Conservation (phyloP, 2,113 vertebrate genomes). For the Paedocypris sp. region DNA sequence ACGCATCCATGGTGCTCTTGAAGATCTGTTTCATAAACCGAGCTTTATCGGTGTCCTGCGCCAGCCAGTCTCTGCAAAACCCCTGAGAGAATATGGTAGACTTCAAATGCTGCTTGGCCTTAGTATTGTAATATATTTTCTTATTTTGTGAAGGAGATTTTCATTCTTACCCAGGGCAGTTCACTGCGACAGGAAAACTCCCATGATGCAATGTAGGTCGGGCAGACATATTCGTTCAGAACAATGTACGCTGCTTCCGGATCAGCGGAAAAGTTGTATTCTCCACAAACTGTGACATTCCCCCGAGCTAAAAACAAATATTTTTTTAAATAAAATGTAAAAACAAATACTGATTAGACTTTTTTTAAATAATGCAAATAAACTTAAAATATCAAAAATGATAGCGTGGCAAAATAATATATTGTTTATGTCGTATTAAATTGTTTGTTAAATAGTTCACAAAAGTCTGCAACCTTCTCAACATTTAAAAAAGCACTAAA, state of each 20-base stretch:
- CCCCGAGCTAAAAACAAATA: constrained; percentile 51
- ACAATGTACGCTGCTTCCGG: constrained; percentile 69
- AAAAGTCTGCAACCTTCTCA: no score
- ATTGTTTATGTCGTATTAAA: no score
- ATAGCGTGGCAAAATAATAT: no score
- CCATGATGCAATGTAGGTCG: constrained; percentile 64
- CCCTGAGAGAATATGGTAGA: constrained; percentile 43
- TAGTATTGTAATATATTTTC: background rate
- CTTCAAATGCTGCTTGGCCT: no score
- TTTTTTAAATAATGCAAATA: no score
- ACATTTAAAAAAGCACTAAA: no score
- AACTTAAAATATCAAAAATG: no score
- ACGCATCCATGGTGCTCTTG: constrained; percentile 39
- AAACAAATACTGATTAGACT: no score
- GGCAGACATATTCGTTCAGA: constrained; percentile 60
- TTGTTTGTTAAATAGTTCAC: no score
- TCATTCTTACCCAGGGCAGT: constrained; percentile 58
- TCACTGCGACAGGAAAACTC: constrained; percentile 61
- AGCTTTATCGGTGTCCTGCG: constrained; percentile 60
- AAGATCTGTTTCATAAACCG: constrained; percentile 61
- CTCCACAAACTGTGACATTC: constrained; percentile 58
- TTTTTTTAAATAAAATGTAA: no score
- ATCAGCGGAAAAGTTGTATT: constrained; percentile 66
- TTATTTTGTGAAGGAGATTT: background rate
- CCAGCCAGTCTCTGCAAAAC: constrained; percentile 62